These are phyloP conservation scores for Apodemus agrarius DNA, from an alignment of 2,797 vertebrate genomes.

Conservation along the genomic window DNA sequence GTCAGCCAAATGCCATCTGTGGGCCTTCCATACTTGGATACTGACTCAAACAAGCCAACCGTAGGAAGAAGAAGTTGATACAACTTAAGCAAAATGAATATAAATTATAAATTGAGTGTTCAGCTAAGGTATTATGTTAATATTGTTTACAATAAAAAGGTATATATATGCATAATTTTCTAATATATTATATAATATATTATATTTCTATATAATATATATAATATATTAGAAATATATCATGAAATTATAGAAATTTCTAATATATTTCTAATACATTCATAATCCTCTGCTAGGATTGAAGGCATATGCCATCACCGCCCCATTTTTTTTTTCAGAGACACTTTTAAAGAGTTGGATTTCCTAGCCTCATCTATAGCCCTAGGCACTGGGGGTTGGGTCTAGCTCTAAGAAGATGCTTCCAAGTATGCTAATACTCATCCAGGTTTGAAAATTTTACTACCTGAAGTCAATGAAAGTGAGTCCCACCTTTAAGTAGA, in stretches of 20 bases:
- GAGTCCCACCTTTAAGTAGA: neutral
- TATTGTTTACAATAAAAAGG: conserved; percentile 9
- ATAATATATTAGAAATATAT: too few species aligned
- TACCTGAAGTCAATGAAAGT: neutral
- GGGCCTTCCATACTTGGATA: neutral
- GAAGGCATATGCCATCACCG: neutral
- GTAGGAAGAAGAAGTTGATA: neutral
- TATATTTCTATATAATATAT: too few species aligned
- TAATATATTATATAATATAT: too few species aligned
- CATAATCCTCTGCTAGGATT: too few species aligned
- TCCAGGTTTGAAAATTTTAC: neutral
- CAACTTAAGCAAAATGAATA: neutral
- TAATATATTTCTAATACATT: too few species aligned
- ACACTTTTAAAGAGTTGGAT: neutral
- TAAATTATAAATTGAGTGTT: neutral
- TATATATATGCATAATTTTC: neutral
- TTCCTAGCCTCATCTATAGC: neutral
- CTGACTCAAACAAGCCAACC: neutral
- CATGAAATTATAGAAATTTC: too few species aligned
- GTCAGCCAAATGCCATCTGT: neutral
- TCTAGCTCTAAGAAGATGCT: neutral
- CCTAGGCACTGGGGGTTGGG: neutral
- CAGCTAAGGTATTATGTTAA: neutral
- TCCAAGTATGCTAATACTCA: neutral
- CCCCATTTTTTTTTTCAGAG: neutral